phyloP scores from a whole-genome alignment of 2,888 invertebrate genomes.

The Danaus chrysippus region DNA sequence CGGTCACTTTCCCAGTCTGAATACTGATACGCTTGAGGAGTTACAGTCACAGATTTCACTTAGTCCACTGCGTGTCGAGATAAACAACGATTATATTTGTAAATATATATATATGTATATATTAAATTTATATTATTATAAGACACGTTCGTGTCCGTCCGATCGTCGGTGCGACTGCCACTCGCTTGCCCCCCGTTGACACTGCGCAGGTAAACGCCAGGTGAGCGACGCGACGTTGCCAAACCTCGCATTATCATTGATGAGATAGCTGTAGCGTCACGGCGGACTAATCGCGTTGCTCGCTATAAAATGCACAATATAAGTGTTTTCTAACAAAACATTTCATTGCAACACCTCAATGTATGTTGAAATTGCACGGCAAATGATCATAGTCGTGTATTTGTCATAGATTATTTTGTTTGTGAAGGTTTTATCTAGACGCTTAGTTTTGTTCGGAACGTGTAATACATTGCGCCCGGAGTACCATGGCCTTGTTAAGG shows the following conservation, averaged over 20 bases:
- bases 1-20: constrained; percentile 36
- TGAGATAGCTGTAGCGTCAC: constrained; percentile 65
- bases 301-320: constrained; percentile 51
- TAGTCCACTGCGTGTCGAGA: constrained; percentile 21
- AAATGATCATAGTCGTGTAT: constrained; percentile 9
- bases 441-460: constrained; percentile 31
- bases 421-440: constrained; percentile 32
- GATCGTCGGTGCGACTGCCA: constrained; percentile 67
- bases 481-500: constrained; percentile 43
- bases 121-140: constrained; percentile 42
- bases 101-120: constrained; percentile 52
- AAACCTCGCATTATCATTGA: constrained; percentile 75
- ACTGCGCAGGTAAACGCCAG: constrained; percentile 76
- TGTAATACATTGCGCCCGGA: constrained; percentile 46
- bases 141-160: constrained; percentile 61
- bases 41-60: constrained; percentile 42
- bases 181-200: constrained; percentile 67
- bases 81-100: constrained; percentile 32
- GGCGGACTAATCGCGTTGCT: constrained; percentile 56
- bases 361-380: constrained; percentile 21
- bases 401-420: constrained; percentile 30
- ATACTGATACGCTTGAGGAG: constrained; percentile 31
- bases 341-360: constrained; percentile 20
- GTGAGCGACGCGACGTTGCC: constrained; percentile 76
- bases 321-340: constrained; percentile 11